Percentiles rank a stretch among this genome's conserved stretches.
phyloP scores from a whole-genome alignment of 2,797 vertebrate genomes.

The Myiotriccus ornatus region DNA sequence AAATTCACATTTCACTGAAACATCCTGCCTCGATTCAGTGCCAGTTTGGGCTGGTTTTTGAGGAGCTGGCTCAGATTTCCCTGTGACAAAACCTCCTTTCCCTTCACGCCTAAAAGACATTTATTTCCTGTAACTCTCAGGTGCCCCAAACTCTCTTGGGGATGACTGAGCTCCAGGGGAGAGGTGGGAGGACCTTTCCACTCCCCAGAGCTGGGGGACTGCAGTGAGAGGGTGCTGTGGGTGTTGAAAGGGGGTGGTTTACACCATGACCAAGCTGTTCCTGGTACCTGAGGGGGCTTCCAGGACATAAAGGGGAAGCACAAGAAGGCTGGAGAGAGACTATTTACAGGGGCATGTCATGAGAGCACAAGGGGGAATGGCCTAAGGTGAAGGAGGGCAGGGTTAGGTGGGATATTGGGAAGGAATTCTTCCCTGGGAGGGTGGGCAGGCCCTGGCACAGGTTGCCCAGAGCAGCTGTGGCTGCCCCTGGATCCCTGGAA shows the following conservation, averaged over 20 bases:
- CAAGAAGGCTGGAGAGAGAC: too few relatives aligned
- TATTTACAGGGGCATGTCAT: background rate
- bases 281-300: background rate
- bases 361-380: background rate
- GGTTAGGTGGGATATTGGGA: background rate
- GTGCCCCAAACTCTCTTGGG: rapidly evolving
- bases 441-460: background rate
- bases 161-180: rapidly evolving
- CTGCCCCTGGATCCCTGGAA: background rate
- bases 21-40: background rate
- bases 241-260: too few relatives aligned
- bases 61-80: background rate
- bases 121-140: background rate
- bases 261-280: background rate
- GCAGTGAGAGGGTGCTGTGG: rapidly evolving
- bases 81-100: background rate
- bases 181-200: background rate
- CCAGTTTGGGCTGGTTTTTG: background rate
- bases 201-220: background rate
- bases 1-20: background rate
- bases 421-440: background rate
- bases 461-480: background rate
- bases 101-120: background rate
- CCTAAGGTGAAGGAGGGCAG: background rate
- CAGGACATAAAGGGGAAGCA: background rate